Evolutionary conservation across 2,888 invertebrate genomes (phyloP).

Genomic region (Tridacna gigas): DNA sequence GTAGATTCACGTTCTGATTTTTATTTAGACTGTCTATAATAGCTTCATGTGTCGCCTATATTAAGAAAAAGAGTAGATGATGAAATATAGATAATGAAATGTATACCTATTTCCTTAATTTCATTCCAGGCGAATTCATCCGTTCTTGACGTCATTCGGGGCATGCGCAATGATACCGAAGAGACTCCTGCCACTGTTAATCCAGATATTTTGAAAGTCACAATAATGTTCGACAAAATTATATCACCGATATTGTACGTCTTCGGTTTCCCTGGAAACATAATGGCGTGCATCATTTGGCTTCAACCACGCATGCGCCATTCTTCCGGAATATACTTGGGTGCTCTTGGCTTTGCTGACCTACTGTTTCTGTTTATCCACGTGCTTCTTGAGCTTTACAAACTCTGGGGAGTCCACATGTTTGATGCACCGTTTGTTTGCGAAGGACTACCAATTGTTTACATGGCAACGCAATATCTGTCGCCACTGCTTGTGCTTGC

Average conservation of each 20-base stretch:
- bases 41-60: no score
- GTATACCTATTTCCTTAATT: not conserved
- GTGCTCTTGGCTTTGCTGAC: constrained; percentile 83
- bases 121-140: constrained; percentile 51
- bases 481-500: constrained; percentile 83
- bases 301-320: constrained; percentile 83
- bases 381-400: constrained; percentile 80
- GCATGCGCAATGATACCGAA: constrained; percentile 51
- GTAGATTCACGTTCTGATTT: no score
- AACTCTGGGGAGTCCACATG: constrained; percentile 74
- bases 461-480: constrained; percentile 82
- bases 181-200: constrained; percentile 38
- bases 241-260: constrained; percentile 77
- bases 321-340: constrained; percentile 84
- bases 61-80: no score
- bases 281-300: constrained; percentile 83
- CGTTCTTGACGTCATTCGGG: constrained; percentile 36
- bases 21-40: no score
- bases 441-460: constrained; percentile 81
- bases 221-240: constrained; percentile 50
- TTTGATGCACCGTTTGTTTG: constrained; percentile 80
- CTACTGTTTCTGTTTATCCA: constrained; percentile 81
- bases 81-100: no score
- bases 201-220: constrained; percentile 32
- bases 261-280: constrained; percentile 84